These are phyloP conservation scores for Therioaphis trifolii DNA, from an alignment of 2,888 invertebrate genomes.

Conservation along the genomic window DNA sequence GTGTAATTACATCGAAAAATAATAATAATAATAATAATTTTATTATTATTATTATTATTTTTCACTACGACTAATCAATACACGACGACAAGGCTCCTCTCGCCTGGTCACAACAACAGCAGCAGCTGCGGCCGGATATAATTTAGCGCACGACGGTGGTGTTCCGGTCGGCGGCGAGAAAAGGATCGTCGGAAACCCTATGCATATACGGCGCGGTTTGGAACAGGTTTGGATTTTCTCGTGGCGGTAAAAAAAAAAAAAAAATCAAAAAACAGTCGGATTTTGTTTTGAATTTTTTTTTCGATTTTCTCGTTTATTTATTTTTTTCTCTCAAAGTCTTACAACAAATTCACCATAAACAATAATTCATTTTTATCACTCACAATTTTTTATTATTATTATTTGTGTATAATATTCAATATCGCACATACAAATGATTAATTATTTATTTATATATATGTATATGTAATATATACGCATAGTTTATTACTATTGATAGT, in stretches of 20 bases:
- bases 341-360: slow-evolving; percentile 57
- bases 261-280: not conserved
- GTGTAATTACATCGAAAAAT: no score
- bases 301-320: slow-evolving; percentile 35
- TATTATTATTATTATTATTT: no score
- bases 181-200: no score
- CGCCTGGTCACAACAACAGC: no score
- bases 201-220: no score
- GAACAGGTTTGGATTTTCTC: no score
- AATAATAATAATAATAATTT: no score
- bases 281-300: slow-evolving; percentile 36
- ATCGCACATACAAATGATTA: slow-evolving; percentile 42
- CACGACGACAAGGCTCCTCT: no score
- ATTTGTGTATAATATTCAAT: slow-evolving; percentile 9
- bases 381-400: slow-evolving; percentile 35
- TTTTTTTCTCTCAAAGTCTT: slow-evolving; percentile 49
- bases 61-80: no score
- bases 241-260: not conserved
- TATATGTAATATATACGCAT: not conserved
- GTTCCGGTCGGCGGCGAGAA: no score
- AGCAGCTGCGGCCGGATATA: no score
- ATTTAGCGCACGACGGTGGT: no score
- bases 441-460: not conserved
- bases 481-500: slow-evolving; percentile 33
- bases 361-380: slow-evolving; percentile 58